A percentile compares a stretch with the other conserved stretches of the same genome.
Evolutionary conservation across 2,797 vertebrate genomes (phyloP).

Genomic region (Poeciliopsis gracilis): DNA sequence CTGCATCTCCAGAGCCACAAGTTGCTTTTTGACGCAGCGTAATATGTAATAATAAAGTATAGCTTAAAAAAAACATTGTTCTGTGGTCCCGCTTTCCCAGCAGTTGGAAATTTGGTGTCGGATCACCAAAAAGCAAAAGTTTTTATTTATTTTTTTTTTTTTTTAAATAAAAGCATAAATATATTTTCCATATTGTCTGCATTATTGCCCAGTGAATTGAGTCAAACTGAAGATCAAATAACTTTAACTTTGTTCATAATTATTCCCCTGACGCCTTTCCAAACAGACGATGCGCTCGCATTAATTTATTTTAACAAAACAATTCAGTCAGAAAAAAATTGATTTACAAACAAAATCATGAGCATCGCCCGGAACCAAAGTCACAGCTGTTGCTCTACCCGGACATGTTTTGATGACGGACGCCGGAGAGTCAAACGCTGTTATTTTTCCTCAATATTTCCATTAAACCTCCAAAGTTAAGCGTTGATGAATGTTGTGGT

Average conservation of each 20-base stretch:
- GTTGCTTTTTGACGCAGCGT: no score
- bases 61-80: no score
- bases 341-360: background rate
- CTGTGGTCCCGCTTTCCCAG: no score
- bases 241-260: background rate
- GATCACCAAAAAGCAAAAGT: background rate
- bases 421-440: background rate
- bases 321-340: background rate
- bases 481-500: background rate
- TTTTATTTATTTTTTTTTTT: no score
- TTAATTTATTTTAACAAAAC: background rate
- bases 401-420: constrained; percentile 64
- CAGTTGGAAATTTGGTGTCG: no score
- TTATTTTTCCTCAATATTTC: background rate
- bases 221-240: background rate
- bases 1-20: background rate
- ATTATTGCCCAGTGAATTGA: background rate
- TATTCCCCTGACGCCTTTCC: background rate
- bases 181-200: background rate
- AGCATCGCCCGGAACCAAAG: constrained; percentile 43
- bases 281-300: background rate
- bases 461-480: no score
- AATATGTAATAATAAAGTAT: no score
- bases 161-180: no score
- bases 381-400: background rate